These are phyloP conservation scores for Mechanitis messenoides DNA, from an alignment of 2,888 invertebrate species.

Conservation along the genomic window DNA sequence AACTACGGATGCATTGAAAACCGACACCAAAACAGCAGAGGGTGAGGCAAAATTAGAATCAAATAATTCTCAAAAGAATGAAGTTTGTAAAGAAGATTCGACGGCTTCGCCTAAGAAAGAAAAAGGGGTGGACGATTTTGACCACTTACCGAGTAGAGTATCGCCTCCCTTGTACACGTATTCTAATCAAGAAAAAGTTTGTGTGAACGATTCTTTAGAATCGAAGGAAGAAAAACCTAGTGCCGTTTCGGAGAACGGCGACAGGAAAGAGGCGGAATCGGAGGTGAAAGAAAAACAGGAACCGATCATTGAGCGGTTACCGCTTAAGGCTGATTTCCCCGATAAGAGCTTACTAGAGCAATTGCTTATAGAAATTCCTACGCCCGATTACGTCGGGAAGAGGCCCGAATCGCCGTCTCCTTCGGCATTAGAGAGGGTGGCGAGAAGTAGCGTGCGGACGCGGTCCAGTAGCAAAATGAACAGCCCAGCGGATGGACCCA, in stretches of 20 bases:
- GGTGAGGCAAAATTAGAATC: constrained; percentile 31
- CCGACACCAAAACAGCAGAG: constrained; percentile 25
- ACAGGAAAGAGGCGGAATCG: constrained; percentile 35
- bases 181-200: constrained; percentile 82
- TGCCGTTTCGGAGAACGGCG: constrained; percentile 49
- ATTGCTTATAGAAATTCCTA: constrained; percentile 89
- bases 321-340: constrained; percentile 67
- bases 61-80: constrained; percentile 33
- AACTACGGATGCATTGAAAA: constrained; percentile 26
- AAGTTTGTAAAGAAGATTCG: constrained; percentile 26
- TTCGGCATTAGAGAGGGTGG: constrained; percentile 62
- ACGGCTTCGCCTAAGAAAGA: constrained; percentile 40
- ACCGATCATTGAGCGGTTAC: constrained; percentile 54
- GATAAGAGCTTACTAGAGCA: constrained; percentile 83
- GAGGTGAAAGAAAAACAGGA: constrained; percentile 38
- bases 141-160: constrained; percentile 82
- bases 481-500: constrained; percentile 78
- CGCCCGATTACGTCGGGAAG: constrained; percentile 73
- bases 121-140: constrained; percentile 59
- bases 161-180: constrained; percentile 87
- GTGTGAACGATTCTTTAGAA: constrained; percentile 60
- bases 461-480: constrained; percentile 82
- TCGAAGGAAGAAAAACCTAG: constrained; percentile 36
- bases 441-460: constrained; percentile 77
- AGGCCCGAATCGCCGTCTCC: constrained; percentile 67